Conservation (phyloP, 2,113 vertebrate genomes). For the Holacanthus passer region DNA sequence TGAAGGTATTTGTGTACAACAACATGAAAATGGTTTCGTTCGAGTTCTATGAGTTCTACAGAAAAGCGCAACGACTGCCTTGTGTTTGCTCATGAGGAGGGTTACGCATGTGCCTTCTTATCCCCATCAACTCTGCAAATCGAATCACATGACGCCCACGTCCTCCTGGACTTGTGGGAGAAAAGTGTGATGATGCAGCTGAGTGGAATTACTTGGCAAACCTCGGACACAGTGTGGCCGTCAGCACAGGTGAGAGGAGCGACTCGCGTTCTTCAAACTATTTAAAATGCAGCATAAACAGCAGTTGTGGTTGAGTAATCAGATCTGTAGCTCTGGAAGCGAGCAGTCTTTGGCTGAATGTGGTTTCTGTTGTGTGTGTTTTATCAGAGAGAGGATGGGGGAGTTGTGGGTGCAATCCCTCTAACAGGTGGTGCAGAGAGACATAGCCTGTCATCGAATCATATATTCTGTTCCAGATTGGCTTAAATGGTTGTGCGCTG, state of each 20-base stretch:
- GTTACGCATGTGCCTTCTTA: constrained; percentile 49
- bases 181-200: constrained; percentile 67
- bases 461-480: constrained; percentile 28
- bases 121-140: constrained; percentile 71
- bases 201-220: constrained; percentile 64
- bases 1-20: neutral
- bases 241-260: constrained; percentile 36
- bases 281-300: constrained; percentile 4
- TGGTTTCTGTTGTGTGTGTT: constrained; percentile 31
- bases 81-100: constrained; percentile 52
- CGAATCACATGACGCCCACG: constrained; percentile 77
- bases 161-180: constrained; percentile 71
- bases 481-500: neutral
- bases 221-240: neutral
- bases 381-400: constrained; percentile 2
- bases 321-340: constrained; percentile 30
- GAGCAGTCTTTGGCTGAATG: constrained; percentile 18
- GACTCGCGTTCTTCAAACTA: neutral
- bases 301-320: neutral
- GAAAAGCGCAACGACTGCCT: constrained; percentile 15
- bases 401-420: constrained; percentile 21
- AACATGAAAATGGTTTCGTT: constrained; percentile 12
- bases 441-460: neutral
- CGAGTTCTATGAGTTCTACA: constrained; percentile 13
- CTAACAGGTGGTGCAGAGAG: constrained; percentile 53